Base-by-base conservation (phyloP, 2,888 invertebrate species). In the Drosophila mettleri region DNA sequence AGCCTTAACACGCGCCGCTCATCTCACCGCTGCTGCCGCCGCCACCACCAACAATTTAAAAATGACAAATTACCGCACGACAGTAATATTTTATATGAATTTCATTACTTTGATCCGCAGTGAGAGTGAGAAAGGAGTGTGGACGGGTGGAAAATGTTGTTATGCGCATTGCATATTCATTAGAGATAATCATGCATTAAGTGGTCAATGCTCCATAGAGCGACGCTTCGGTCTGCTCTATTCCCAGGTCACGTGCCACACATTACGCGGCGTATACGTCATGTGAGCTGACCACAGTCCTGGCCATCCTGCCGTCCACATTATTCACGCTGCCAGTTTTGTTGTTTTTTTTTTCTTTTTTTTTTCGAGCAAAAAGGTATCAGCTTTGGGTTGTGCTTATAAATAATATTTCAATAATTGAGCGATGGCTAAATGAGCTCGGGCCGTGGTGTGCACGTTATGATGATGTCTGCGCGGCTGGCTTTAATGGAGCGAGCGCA, bases 371-470 rank as follows among this genome's bases (percentile, higher is more conserved):
- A 14, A 34, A 43, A 54, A 77, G 41, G 52, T 48, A 52, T n/a
- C 38, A 29, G 68, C 48, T 18, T 34, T n/a, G 49, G 65, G 39
- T 24, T 43, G 70, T 6, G 62, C 82, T 87, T 81, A 87, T 81
- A 89, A 85, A 89, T 89, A 89, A 85, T 89, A 89, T 81, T 81
- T 79, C 62, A 85, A 86, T 82, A 87, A 87, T 88, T 89, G 88
- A 85, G 86, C 65, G 69, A n/a, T 36, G 45, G 34, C 68, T 49
- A 68, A 76, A 68, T 72, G 49, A 72, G 58, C 57, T 20, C 34
- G 48, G 8, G 49, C 10, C 39, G 53, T 24, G 49, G 27, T 39
- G 54, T 45, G 49, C 53, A 43, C 34, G 55, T 51, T 63, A 48
- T 48, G 39, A 74, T 63, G 52, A 53, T 60, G 79, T 60, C 59